These are phyloP conservation scores for Cataglyphis rosenhaueri DNA, from an alignment of 2,888 invertebrate species.

Conservation along the genomic window DNA sequence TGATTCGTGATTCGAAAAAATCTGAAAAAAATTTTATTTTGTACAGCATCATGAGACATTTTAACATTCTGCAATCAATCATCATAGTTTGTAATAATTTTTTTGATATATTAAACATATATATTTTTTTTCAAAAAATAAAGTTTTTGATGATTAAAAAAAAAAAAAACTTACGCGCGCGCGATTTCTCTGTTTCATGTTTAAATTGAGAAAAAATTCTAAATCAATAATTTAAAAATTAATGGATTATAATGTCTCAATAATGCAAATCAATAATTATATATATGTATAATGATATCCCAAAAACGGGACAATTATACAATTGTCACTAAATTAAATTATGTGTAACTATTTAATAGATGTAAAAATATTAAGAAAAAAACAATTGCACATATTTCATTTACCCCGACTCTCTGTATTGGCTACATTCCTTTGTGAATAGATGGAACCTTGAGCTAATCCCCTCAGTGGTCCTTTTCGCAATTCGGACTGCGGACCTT, in stretches of 20 bases:
- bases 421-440: constrained; percentile 88
- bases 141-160: background rate
- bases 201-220: background rate
- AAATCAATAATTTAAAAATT: background rate
- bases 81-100: background rate
- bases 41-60: background rate
- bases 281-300: background rate
- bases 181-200: background rate
- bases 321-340: constrained; percentile 19
- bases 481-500: constrained; percentile 89
- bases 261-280: constrained; percentile 3
- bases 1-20: background rate
- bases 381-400: constrained; percentile 84
- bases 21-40: background rate
- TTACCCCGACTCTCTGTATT: constrained; percentile 86
- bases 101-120: background rate
- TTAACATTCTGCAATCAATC: background rate
- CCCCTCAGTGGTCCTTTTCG: constrained; percentile 91
- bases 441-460: constrained; percentile 92
- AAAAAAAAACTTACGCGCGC: background rate
- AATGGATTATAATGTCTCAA: background rate
- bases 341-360: constrained; percentile 58
- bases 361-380: constrained; percentile 74
- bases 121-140: background rate
- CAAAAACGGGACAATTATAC: background rate